phyloP scores from a whole-genome alignment of 2,113 vertebrate species.

The Falco punctatus region DNA sequence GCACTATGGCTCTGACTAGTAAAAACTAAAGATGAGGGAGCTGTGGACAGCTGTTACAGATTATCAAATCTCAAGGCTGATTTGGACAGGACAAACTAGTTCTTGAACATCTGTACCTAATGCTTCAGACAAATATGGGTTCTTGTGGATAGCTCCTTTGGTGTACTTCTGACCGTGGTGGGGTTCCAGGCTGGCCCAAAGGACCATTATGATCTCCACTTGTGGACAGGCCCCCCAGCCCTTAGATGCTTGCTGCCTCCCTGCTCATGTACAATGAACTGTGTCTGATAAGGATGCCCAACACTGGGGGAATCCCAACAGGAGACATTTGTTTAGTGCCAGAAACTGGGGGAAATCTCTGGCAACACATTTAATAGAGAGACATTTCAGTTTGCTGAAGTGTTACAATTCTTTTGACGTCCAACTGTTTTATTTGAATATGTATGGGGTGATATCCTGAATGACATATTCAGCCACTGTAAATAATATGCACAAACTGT shows the following conservation, averaged over 20 bases:
- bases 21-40: not conserved
- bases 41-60: not conserved
- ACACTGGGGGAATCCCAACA: not conserved
- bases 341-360: not conserved
- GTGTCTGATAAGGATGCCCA: not conserved
- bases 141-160: not conserved
- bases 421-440: not conserved
- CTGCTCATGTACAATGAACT: rapidly evolving
- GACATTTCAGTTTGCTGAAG: not conserved
- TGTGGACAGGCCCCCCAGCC: rapidly evolving
- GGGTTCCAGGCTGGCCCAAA: not conserved
- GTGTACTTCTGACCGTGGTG: not conserved
- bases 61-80: not conserved
- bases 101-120: not conserved
- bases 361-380: not conserved
- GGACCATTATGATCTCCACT: not conserved
- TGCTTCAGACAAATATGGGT: not conserved
- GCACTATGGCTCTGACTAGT: not conserved
- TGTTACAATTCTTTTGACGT: not conserved
- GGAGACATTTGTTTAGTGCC: not conserved
- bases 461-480: not conserved
- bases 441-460: not conserved
- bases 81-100: not conserved
- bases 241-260: not conserved
- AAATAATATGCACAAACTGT: not conserved